A percentile compares a stretch with the other conserved stretches of the same genome.
These are phyloP conservation scores for Spheniscus mendiculus DNA, from an alignment of 2,113 vertebrate genomes.

Conservation along the genomic window DNA sequence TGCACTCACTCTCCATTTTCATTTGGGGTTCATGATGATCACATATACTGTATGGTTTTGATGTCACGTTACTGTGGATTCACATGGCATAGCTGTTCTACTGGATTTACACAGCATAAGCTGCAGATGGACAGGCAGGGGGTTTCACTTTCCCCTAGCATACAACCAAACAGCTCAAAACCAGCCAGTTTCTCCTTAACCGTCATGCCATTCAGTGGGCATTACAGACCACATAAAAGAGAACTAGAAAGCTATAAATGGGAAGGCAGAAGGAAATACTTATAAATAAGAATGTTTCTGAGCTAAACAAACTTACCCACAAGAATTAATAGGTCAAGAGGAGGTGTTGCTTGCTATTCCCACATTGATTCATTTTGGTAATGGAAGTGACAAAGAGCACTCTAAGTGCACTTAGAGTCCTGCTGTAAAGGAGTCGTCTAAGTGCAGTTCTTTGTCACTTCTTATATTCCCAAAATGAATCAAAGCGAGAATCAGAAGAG, in stretches of 20 bases:
- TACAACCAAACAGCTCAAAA: background rate
- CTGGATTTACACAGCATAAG: background rate
- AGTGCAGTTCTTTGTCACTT: background rate
- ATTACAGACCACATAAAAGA: background rate
- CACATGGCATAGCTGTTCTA: background rate
- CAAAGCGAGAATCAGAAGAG: background rate
- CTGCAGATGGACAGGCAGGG: background rate
- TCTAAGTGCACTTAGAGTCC: background rate
- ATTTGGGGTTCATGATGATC: background rate
- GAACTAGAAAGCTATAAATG: background rate
- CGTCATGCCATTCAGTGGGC: background rate
- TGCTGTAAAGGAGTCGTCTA: background rate
- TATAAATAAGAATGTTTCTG: background rate
- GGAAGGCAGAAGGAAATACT: background rate
- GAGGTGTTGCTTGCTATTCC: background rate
- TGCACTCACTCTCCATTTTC: background rate
- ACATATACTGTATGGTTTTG: background rate
- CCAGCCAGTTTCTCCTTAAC: background rate
- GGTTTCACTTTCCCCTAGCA: background rate
- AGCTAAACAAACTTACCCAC: background rate
- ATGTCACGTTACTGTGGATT: background rate
- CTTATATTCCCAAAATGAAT: background rate
- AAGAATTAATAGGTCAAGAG: background rate
- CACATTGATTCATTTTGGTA: background rate
- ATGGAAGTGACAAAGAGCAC: background rate